Conservation (phyloP, 1,140 invertebrate species). For the Phortica variegata region DNA sequence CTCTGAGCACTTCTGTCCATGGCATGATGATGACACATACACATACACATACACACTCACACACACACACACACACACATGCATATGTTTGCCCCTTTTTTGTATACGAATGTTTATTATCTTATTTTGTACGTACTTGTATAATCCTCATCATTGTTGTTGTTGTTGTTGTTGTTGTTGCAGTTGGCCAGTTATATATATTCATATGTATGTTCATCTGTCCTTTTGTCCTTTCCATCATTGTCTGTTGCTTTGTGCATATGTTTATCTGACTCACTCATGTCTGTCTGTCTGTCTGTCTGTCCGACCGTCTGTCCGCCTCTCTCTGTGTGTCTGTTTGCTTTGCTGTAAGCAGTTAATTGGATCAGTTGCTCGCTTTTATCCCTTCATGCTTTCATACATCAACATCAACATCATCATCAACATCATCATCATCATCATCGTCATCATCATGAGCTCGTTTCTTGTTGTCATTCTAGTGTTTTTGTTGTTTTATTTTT, state of each 20-base stretch:
- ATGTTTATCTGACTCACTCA: slow-evolving; percentile 28
- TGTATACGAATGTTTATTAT: slow-evolving; percentile 50
- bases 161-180: slow-evolving; percentile 2
- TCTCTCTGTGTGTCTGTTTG: slow-evolving; percentile 19
- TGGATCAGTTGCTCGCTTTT: slow-evolving; percentile 40
- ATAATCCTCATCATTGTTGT: neutral
- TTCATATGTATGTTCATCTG: neutral
- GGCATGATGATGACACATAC: too few species aligned
- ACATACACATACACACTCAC: too few species aligned
- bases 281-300: slow-evolving; percentile 11
- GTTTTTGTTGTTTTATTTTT: neutral
- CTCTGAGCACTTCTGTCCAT: too few species aligned
- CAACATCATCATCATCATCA: too few species aligned
- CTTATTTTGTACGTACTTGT: neutral
- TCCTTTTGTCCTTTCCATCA: neutral
- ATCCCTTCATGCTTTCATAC: neutral
- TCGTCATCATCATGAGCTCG: too few species aligned
- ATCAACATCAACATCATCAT: too few species aligned
- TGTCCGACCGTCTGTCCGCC: slow-evolving; percentile 43
- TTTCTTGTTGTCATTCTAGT: too few species aligned
- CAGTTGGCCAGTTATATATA: neutral
- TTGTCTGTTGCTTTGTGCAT: too few species aligned
- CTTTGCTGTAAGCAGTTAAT: slow-evolving; percentile 50
- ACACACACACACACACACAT: too few species aligned
- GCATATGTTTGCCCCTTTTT: slow-evolving; percentile 18